A percentile compares a stretch with the other conserved stretches of the same genome.
Evolutionary conservation across 1,140 invertebrate species (phyloP).

Genomic region (Tigriopus japonicus): DNA sequence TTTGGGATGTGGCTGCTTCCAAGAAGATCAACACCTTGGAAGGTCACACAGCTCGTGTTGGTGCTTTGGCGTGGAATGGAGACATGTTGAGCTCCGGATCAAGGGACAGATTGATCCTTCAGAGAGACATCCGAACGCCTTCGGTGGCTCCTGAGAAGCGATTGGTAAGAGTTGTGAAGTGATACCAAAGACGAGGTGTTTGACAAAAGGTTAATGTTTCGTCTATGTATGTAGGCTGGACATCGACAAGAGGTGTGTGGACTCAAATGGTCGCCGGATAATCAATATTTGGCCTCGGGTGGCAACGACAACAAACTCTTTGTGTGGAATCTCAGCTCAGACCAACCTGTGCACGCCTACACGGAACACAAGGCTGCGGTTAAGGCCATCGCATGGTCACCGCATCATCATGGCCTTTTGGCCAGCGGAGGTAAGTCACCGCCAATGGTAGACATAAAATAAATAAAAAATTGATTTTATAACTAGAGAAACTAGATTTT

Average conservation of each 20-base stretch:
- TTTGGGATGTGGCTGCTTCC: constrained; percentile 90
- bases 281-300: constrained; percentile 90
- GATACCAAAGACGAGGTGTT: no score
- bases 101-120: constrained; percentile 77
- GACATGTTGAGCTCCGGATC: constrained; percentile 92
- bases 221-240: constrained; percentile 33
- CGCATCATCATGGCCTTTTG: constrained; percentile 91
- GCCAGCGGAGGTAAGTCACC: constrained; percentile 48
- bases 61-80: constrained; percentile 93
- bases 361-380: constrained; percentile 95
- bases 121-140: constrained; percentile 79
- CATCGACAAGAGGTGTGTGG: constrained; percentile 97
- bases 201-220: background rate
- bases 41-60: constrained; percentile 78
- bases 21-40: constrained; percentile 76
- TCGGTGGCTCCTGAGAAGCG: constrained; percentile 50
- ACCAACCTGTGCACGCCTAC: constrained; percentile 81
- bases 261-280: constrained; percentile 97
- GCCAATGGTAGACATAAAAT: no score
- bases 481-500: no score
- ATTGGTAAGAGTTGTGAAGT: constrained; percentile 32
- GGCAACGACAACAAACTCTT: constrained; percentile 97
- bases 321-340: constrained; percentile 86
- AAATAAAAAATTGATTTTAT: no score
- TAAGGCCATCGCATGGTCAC: constrained; percentile 98